Evolutionary conservation across 2,888 invertebrate species (phyloP), one percentile per base, ranked within the genome.

Genomic region (Chloroclystis v-ata): DNA sequence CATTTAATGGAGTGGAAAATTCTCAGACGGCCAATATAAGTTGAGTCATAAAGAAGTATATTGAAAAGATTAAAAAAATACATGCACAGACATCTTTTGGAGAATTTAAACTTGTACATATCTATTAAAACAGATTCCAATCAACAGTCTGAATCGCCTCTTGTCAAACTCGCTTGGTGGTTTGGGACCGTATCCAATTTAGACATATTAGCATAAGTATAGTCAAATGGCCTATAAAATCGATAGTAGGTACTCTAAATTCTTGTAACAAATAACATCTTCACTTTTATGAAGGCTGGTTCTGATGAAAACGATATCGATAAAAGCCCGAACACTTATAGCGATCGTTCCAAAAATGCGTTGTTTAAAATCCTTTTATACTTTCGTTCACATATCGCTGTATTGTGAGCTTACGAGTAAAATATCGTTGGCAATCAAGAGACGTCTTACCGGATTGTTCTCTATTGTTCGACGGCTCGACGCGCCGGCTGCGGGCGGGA

Each of bases 1-100:
- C 24, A 45, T 51, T 50, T 57, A 57, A 57, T 54, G 55, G 49
- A 53, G 49, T 59, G 51, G 54, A 59, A 60, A 54, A 48, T 61
- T 49, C 28, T n/a, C 2, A 14, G 20, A 43, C 13, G 11, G 20
- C 42, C 29, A 20, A 20, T 20, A 20, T 20, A 20, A 20, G 20
- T 20, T 20, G 5, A 4, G 5, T 5, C 20, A 20, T 20, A 20
- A 20, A 20, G 5, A 4, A n/a, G n/a, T n/a, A n/a, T n/a, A n/a
- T n/a, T n/a, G n/a, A n/a, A n/a, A n/a, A n/a, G n/a, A n/a, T n/a
- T n/a, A n/a, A n/a, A n/a, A n/a, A n/a, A n/a, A n/a, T n/a, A n/a
- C n/a, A n/a, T n/a, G n/a, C n/a, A n/a, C n/a, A n/a, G n/a, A n/a
- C n/a, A n/a, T n/a, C n/a, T n/a, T n/a, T n/a, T n/a, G n/a, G n/a